These are phyloP conservation scores for Hesperia comma DNA, from an alignment of 2,888 invertebrate genomes.

Conservation along the genomic window DNA sequence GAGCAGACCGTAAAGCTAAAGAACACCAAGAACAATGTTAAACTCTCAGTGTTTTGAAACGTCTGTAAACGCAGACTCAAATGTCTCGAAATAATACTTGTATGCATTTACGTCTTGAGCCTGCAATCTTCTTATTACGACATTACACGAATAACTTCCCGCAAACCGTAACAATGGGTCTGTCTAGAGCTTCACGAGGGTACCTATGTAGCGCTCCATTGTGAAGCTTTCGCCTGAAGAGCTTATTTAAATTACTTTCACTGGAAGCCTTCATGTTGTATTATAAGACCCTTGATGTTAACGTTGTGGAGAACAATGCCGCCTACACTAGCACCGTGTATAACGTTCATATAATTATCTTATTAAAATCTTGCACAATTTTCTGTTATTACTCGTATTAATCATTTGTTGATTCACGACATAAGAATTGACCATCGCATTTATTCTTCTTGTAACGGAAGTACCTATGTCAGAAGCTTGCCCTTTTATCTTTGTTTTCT, in stretches of 20 bases:
- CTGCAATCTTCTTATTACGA: conserved; percentile 31
- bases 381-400: background rate
- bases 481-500: too few species aligned
- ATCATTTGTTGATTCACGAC: background rate
- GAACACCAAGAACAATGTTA: background rate
- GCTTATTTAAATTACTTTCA: conserved; percentile 37
- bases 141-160: conserved; percentile 25
- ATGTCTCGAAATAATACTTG: conserved; percentile 2
- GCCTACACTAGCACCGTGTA: conserved; percentile 3
- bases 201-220: conserved; percentile 27
- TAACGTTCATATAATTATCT: background rate
- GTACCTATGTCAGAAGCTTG: too few species aligned
- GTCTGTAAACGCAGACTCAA: background rate
- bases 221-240: conserved; percentile 34
- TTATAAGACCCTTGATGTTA: conserved; percentile 26
- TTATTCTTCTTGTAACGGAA: too few species aligned
- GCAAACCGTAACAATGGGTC: conserved; percentile 27
- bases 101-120: conserved; percentile 1
- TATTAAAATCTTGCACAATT: background rate
- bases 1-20: too few species aligned
- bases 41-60: background rate
- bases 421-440: background rate
- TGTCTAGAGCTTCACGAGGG: conserved; percentile 27
- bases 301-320: conserved; percentile 25
- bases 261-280: conserved; percentile 21